Evolutionary conservation across 1,140 invertebrate species (phyloP).

Genomic region (Panulirus ornatus): DNA sequence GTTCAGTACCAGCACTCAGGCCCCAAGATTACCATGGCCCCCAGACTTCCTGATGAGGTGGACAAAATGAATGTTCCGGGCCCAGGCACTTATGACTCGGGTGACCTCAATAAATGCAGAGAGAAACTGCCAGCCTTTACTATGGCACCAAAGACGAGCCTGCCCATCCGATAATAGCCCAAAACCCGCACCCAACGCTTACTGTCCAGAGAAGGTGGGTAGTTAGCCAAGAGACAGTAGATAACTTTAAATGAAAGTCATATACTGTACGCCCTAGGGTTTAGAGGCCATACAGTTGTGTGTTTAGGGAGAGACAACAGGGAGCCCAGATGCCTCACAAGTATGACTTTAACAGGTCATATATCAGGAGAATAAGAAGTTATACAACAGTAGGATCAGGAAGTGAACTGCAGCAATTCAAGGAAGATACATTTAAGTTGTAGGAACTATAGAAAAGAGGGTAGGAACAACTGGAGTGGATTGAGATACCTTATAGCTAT

Average conservation of each 20-base stretch:
- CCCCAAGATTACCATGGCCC: conserved; percentile 55
- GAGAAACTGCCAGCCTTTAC: conserved; percentile 68
- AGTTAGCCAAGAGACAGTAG: neutral
- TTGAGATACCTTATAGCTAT: neutral
- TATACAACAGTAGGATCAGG: no score
- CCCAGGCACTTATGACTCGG: conserved; percentile 58
- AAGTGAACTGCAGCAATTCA: no score
- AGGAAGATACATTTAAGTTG: no score
- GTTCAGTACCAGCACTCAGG: conserved; percentile 53
- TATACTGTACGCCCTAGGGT: no score
- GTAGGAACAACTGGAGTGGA: neutral
- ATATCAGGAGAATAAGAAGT: no score
- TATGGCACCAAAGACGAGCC: conserved; percentile 62
- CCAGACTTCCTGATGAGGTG: conserved; percentile 37
- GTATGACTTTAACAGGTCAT: no score
- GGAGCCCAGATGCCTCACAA: no score
- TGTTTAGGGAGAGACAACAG: no score
- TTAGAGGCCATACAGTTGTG: no score
- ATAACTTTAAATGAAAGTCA: no score
- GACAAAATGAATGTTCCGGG: conserved; percentile 71
- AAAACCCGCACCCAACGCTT: conserved; percentile 67
- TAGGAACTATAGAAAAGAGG: neutral
- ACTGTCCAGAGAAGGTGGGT: conserved; percentile 63
- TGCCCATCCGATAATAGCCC: conserved; percentile 47
- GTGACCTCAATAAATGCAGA: conserved; percentile 46